These are phyloP conservation scores for Gopherus evgoodei DNA, from an alignment of 2,113 vertebrate species.

Conservation along the genomic window DNA sequence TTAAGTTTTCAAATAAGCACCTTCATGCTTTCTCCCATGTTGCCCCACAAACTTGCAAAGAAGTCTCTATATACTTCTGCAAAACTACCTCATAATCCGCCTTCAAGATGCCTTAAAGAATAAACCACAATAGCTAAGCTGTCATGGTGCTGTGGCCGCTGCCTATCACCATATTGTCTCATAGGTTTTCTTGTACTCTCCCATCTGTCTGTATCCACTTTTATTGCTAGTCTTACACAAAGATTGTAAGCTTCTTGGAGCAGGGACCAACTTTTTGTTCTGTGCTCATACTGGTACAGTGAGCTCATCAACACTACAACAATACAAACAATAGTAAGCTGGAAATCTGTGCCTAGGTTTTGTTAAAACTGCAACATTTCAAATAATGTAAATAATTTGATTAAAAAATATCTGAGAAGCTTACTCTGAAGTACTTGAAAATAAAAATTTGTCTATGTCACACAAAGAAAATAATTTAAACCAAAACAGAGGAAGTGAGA, in stretches of 20 bases:
- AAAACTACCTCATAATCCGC: background rate
- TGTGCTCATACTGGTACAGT: background rate
- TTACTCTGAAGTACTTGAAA: background rate
- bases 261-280: background rate
- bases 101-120: background rate
- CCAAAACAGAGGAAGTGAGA: background rate
- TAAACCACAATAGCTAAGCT: too few relatives aligned
- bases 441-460: background rate
- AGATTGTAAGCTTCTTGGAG: too few relatives aligned
- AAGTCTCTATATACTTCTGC: too few relatives aligned
- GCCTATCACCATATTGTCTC: too few relatives aligned
- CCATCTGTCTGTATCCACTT: too few relatives aligned
- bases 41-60: background rate
- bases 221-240: too few relatives aligned
- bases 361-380: background rate
- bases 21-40: background rate
- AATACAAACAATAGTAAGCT: background rate
- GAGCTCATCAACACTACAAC: background rate
- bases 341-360: background rate
- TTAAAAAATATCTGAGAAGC: background rate
- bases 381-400: background rate
- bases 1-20: background rate
- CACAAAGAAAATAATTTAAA: background rate
- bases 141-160: too few relatives aligned
- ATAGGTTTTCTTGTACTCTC: too few relatives aligned